A percentile compares a stretch with the other conserved stretches of the same genome.
Conservation (phyloP, 2,888 invertebrate species). For the Thelaira solivaga region DNA sequence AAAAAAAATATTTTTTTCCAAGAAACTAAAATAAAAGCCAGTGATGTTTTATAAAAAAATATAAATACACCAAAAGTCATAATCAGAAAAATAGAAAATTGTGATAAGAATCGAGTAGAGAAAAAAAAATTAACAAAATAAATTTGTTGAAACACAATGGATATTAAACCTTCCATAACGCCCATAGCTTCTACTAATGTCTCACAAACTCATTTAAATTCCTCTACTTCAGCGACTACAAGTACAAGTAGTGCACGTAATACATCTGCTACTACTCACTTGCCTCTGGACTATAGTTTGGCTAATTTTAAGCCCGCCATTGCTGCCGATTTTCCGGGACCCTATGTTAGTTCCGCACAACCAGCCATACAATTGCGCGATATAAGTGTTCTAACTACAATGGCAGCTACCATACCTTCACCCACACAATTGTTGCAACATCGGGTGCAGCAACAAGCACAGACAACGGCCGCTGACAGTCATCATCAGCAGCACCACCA, state of each 20-base stretch:
- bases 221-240: neutral
- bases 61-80: neutral
- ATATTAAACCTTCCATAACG: slow-evolving; percentile 70
- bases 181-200: slow-evolving; percentile 20
- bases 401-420: slow-evolving; percentile 70
- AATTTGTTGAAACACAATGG: slow-evolving; percentile 66
- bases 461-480: slow-evolving; percentile 61
- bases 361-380: slow-evolving; percentile 73
- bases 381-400: slow-evolving; percentile 71
- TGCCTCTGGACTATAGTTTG: slow-evolving; percentile 75
- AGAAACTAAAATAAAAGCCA: neutral
- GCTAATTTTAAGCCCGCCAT: slow-evolving; percentile 75
- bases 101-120: slow-evolving; percentile 31
- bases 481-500: slow-evolving; percentile 59
- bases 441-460: slow-evolving; percentile 69
- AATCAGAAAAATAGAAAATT: slow-evolving; percentile 19
- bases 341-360: slow-evolving; percentile 67
- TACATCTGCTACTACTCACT: slow-evolving; percentile 66
- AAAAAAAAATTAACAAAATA: slow-evolving; percentile 24
- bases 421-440: slow-evolving; percentile 73
- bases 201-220: slow-evolving; percentile 19
- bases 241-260: slow-evolving; percentile 13
- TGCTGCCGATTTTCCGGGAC: slow-evolving; percentile 72
- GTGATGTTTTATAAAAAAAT: slow-evolving; percentile 33
- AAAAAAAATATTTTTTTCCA: neutral